These are phyloP conservation scores for Syngnathus floridae DNA, from an alignment of 2,113 vertebrate genomes.

Conservation along the genomic window DNA sequence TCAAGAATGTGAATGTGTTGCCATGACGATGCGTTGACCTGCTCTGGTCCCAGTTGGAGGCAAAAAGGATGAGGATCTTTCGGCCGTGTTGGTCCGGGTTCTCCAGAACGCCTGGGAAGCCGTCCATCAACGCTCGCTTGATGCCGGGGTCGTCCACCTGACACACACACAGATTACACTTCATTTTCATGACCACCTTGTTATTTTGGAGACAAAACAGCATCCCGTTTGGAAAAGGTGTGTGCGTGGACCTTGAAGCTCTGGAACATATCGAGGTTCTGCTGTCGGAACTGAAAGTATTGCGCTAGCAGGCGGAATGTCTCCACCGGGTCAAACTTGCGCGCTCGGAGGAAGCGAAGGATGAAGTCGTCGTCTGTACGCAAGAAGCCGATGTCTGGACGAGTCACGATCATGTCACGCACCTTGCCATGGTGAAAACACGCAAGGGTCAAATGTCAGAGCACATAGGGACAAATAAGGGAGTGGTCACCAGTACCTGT, in stretches of 20 bases:
- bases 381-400: slow-evolving; percentile 96
- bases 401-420: slow-evolving; percentile 95
- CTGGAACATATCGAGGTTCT: slow-evolving; percentile 99
- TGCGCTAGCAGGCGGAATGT: slow-evolving; percentile 94
- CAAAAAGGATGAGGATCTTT: slow-evolving; percentile 95
- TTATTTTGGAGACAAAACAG: too few relatives aligned
- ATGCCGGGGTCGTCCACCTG: slow-evolving; percentile 83
- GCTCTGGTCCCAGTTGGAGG: slow-evolving; percentile 99
- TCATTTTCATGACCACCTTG: neutral
- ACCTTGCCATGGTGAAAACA: slow-evolving; percentile 28
- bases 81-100: slow-evolving; percentile 93
- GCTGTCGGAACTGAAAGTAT: slow-evolving; percentile 96
- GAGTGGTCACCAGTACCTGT: slow-evolving; percentile 70
- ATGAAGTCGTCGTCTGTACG: slow-evolving; percentile 98
- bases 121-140: slow-evolving; percentile 93
- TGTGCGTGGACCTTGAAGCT: slow-evolving; percentile 81
- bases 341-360: slow-evolving; percentile 88
- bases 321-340: slow-evolving; percentile 94
- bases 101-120: slow-evolving; percentile 93
- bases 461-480: too few relatives aligned
- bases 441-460: too few relatives aligned
- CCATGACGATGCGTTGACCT: slow-evolving; percentile 66
- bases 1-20: neutral
- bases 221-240: too few relatives aligned
- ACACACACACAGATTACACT: neutral